Evolutionary conservation across 2,797 vertebrate species (phyloP).

Genomic region (Sebastes iracundus): DNA sequence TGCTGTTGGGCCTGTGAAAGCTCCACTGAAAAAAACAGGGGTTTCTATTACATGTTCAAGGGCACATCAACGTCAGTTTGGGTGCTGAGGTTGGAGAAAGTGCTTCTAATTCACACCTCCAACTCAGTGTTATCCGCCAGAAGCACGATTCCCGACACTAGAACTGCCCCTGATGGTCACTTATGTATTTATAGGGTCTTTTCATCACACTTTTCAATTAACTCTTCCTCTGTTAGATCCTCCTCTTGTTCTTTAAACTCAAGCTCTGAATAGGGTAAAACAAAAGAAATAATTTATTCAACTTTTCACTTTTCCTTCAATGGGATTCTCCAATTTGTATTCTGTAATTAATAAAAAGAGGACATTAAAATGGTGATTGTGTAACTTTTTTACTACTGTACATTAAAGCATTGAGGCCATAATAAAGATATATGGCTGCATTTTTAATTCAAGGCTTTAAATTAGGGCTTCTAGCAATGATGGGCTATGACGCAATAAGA

Average conservation of each 20-base stretch:
- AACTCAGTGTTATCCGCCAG: background rate
- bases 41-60: background rate
- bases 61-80: background rate
- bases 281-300: background rate
- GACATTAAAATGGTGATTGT: conserved; percentile 51
- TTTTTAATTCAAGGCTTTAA: conserved; percentile 65
- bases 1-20: background rate
- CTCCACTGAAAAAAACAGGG: background rate
- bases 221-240: background rate
- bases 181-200: conserved; percentile 1
- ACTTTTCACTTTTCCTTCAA: conserved; percentile 16
- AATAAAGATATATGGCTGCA: conserved; percentile 63
- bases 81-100: background rate
- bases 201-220: conserved; percentile 12
- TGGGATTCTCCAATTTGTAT: conserved; percentile 40
- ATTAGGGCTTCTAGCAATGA: conserved; percentile 52
- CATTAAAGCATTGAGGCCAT: conserved; percentile 58
- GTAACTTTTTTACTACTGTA: conserved; percentile 56
- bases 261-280: background rate
- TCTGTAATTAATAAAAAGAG: conserved; percentile 53
- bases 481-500: conserved; percentile 42
- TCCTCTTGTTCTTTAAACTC: background rate
- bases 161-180: background rate
- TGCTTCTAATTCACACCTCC: background rate
- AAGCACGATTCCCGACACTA: background rate